Conservation (phyloP, 2,888 invertebrate species). For the Pedicia rivosa region DNA sequence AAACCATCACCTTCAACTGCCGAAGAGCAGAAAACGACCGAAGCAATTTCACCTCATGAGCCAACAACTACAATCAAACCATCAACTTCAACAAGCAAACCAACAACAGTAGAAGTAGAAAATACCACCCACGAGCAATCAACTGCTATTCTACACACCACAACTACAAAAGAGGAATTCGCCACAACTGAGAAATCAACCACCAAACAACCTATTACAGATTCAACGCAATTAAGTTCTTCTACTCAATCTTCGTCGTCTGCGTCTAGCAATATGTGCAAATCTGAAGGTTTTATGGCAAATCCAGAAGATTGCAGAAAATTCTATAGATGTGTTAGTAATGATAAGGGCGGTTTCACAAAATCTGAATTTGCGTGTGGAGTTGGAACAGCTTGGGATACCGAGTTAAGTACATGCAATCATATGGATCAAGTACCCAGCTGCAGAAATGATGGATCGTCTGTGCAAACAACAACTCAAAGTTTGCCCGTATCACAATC, state of each 20-base stretch:
- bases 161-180: no score
- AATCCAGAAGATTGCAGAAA: slow-evolving; percentile 36
- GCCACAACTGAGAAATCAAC: slow-evolving; percentile 13
- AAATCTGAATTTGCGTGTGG: slow-evolving; percentile 37
- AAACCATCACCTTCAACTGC: slow-evolving; percentile 1
- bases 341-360: slow-evolving; percentile 28
- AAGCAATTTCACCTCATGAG: no score
- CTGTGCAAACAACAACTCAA: slow-evolving; percentile 5
- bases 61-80: slow-evolving; percentile 4
- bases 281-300: slow-evolving; percentile 29
- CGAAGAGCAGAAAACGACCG: no score
- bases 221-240: no score
- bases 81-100: slow-evolving; percentile 7
- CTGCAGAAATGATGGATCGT: slow-evolving; percentile 8
- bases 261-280: slow-evolving; percentile 23
- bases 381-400: slow-evolving; percentile 41
- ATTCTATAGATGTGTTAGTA: slow-evolving; percentile 38
- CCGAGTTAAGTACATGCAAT: slow-evolving; percentile 36
- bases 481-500: slow-evolving; percentile 1
- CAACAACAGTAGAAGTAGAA: no score
- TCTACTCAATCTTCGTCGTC: slow-evolving; percentile 1
- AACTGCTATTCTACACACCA: no score
- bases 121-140: no score
- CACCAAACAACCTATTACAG: slow-evolving; percentile 14
- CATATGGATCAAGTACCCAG: slow-evolving; percentile 21